These are phyloP conservation scores for Semicossyphus pulcher DNA, from an alignment of 2,113 vertebrate genomes.

Conservation along the genomic window DNA sequence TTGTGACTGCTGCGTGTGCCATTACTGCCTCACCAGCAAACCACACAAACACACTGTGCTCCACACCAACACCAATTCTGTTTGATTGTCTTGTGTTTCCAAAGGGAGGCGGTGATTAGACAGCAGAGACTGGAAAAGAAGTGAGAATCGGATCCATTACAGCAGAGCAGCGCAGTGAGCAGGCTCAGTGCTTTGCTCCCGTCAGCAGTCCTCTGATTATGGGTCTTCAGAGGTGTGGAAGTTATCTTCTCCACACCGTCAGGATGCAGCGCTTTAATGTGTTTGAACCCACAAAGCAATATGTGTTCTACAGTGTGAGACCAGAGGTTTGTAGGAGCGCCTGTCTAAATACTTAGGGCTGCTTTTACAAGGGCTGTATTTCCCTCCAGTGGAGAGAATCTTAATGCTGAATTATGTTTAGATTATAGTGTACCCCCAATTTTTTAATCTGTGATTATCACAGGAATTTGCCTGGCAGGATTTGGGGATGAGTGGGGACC, in stretches of 20 bases:
- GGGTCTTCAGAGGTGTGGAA: background rate
- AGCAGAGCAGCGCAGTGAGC: background rate
- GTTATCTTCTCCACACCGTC: background rate
- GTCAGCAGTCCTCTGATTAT: background rate
- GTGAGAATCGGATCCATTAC: constrained; percentile 1
- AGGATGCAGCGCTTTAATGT: constrained; percentile 1
- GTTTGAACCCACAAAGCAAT: background rate
- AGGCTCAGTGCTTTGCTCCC: background rate
- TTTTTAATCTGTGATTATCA: too few species aligned
- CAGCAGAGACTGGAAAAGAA: background rate
- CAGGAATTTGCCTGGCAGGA: too few species aligned
- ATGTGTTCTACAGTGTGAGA: too few species aligned
- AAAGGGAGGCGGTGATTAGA: constrained; percentile 3
- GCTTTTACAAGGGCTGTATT: too few species aligned
- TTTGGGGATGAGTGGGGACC: too few species aligned
- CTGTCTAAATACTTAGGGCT: background rate
- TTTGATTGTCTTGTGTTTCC: constrained; percentile 17
- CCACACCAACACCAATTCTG: background rate
- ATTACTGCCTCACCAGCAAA: background rate
- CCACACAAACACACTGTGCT: background rate
- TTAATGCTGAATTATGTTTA: background rate
- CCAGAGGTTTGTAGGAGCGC: background rate
- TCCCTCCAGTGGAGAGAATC: background rate
- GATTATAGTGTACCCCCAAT: too few species aligned
- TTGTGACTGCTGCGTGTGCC: constrained; percentile 1